These are phyloP conservation scores for Merluccius polli DNA, from an alignment of 2,797 vertebrate genomes.

Conservation along the genomic window DNA sequence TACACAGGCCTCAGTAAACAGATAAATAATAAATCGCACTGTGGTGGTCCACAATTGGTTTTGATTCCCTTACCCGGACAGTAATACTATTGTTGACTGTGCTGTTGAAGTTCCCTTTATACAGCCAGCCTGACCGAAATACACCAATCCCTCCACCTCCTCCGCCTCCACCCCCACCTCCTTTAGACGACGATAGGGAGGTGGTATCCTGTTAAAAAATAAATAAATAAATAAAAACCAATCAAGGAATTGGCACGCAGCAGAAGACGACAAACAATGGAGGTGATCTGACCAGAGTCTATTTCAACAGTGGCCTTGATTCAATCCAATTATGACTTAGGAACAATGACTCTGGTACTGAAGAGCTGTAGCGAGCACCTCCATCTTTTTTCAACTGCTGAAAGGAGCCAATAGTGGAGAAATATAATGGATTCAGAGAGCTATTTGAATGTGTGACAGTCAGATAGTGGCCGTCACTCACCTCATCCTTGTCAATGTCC, in stretches of 20 bases:
- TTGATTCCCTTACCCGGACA: slow-evolving; percentile 83
- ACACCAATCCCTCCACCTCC: slow-evolving; percentile 80
- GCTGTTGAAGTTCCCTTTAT: slow-evolving; percentile 99
- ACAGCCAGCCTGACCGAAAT: slow-evolving; percentile 96
- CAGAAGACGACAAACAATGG: background rate
- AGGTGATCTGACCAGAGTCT: background rate
- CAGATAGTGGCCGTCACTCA: slow-evolving; percentile 60
- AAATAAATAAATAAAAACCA: slow-evolving; percentile 20
- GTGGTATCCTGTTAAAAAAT: slow-evolving; percentile 85
- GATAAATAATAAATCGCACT: background rate
- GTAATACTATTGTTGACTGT: slow-evolving; percentile 97
- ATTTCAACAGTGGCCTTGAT: background rate
- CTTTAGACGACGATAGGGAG: slow-evolving; percentile 96
- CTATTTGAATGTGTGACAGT: background rate
- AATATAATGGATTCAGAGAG: background rate
- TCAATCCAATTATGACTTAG: background rate
- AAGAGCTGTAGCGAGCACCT: background rate
- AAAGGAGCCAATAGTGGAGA: background rate
- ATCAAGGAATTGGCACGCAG: background rate
- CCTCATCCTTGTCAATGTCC: slow-evolving; percentile 97
- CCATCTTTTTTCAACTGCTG: background rate
- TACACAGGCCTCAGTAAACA: too few species aligned
- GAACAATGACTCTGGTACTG: background rate
- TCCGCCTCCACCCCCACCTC: slow-evolving; percentile 78
- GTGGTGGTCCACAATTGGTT: background rate